These are phyloP conservation scores for Wiebesia pumilae DNA, from an alignment of 1,140 invertebrate genomes.

Conservation along the genomic window DNA sequence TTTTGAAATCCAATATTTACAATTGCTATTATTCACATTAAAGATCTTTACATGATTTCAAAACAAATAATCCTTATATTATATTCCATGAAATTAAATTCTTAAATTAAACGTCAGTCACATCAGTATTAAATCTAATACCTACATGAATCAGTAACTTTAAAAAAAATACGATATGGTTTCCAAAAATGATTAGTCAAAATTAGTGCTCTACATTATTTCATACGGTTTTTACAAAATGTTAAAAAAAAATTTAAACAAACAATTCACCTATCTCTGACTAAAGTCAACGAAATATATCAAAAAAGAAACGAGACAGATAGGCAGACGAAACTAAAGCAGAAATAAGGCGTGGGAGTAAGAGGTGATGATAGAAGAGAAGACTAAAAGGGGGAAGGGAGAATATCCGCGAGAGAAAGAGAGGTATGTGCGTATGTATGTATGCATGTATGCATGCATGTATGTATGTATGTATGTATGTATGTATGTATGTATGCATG, in stretches of 20 bases:
- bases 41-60: too few relatives aligned
- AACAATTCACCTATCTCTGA: constrained; percentile 32
- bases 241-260: constrained; percentile 23
- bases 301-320: constrained; percentile 34
- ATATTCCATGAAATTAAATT: neutral
- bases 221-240: neutral
- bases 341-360: constrained; percentile 47
- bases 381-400: too few relatives aligned
- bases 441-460: neutral
- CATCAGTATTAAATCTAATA: neutral
- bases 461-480: neutral
- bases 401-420: neutral
- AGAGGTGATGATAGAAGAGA: constrained; percentile 13
- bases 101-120: neutral
- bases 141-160: neutral
- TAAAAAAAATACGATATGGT: constrained; percentile 2
- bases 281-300: constrained; percentile 9
- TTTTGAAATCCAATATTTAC: neutral
- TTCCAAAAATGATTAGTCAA: neutral
- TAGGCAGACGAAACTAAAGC: constrained; percentile 47
- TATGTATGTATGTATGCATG: neutral
- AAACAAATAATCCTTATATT: neutral
- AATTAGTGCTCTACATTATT: neutral
- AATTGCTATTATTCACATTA: neutral
- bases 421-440: neutral